Evolutionary conservation across 2,888 invertebrate species (phyloP).

Genomic region (Lathronympha strigana): DNA sequence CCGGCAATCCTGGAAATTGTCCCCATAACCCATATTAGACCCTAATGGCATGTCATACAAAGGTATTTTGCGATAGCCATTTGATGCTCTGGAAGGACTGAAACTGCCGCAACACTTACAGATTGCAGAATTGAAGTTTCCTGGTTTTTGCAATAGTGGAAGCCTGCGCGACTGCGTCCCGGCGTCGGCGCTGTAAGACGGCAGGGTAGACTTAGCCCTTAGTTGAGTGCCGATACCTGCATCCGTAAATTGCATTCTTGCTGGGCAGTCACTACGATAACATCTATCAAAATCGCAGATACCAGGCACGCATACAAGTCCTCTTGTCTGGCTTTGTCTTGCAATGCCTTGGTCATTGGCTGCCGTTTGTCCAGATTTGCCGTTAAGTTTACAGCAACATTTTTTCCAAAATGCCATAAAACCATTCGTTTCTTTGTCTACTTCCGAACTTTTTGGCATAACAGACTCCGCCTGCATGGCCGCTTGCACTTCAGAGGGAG

Average conservation of each 20-base stretch:
- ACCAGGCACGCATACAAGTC: neutral
- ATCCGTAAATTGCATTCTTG: neutral
- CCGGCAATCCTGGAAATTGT: neutral
- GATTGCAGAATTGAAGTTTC: neutral
- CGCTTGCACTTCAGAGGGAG: neutral
- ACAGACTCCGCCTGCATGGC: neutral
- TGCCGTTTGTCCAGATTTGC: neutral
- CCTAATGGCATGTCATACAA: conserved; percentile 8
- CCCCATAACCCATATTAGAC: conserved; percentile 1
- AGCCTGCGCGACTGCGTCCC: conserved; percentile 20
- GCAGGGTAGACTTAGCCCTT: neutral
- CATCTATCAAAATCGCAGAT: neutral
- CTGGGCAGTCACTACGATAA: neutral
- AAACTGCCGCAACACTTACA: neutral
- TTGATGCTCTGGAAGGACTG: neutral
- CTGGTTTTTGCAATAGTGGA: neutral
- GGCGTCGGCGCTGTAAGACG: neutral
- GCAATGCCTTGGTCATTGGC: too few species aligned
- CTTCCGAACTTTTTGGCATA: neutral
- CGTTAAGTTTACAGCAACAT: neutral
- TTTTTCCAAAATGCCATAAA: neutral
- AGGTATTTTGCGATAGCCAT: neutral
- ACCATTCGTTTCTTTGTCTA: neutral
- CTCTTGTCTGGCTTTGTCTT: conserved; percentile 3
- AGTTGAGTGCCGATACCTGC: neutral